These are phyloP conservation scores for Ichneumoninae sp. DNA, from an alignment of 2,888 invertebrate genomes.

Conservation along the genomic window DNA sequence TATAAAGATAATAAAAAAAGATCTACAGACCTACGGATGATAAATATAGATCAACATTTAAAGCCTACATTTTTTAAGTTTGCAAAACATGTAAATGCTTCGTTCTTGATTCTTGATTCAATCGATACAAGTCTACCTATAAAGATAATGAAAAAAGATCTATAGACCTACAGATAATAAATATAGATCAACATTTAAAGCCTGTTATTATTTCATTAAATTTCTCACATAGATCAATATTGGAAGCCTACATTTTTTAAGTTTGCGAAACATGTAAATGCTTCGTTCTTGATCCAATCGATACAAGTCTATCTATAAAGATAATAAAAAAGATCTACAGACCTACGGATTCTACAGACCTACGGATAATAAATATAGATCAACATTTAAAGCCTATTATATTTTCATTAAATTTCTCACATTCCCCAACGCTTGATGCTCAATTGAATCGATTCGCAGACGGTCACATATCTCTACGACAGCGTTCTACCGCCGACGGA, in stretches of 20 bases:
- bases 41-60: background rate
- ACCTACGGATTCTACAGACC: no score
- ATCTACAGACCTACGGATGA: background rate
- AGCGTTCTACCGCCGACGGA: constrained; percentile 78
- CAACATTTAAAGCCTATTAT: background rate
- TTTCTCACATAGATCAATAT: background rate
- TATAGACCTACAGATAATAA: no score
- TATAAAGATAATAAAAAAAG: background rate
- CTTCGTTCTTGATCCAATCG: no score
- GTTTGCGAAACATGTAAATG: no score
- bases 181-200: no score
- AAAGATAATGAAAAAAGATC: background rate
- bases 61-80: background rate
- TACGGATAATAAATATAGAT: background rate
- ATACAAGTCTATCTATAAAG: background rate
- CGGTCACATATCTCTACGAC: constrained; percentile 78
- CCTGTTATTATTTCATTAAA: background rate
- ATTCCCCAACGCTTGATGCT: constrained; percentile 26
- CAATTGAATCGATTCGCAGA: constrained; percentile 69
- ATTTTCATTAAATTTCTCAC: background rate
- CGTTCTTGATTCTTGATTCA: no score
- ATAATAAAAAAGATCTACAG: background rate
- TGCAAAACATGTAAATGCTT: no score
- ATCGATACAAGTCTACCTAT: background rate
- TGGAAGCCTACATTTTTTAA: no score